Evolutionary conservation across 2,113 vertebrate species (phyloP), one percentile per base, ranked within the genome.

Genomic region (Halichoerus grypus): DNA sequence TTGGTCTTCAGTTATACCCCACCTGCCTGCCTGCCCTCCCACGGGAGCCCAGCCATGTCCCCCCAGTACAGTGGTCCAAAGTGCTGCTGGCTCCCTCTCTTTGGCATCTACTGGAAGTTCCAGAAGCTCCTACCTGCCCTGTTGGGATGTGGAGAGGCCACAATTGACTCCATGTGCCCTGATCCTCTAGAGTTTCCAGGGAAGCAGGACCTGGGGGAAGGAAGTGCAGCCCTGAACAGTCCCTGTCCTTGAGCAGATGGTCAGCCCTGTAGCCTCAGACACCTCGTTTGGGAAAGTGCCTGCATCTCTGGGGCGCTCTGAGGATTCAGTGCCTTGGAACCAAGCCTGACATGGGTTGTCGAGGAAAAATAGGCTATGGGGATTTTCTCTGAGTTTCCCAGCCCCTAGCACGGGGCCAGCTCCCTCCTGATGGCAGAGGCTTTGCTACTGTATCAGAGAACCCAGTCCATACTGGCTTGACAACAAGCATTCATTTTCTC

Each of bases 271-370:
- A 42, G 4, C 36, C 55, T 28, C 4, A 1, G 19, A 14, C 88
- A 49, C 33, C 7, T 42, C 7, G 0, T 46, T 46, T 94, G 28
- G 33, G 49, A 71, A 51, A 6, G n/a, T 2, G 6, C 3, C 82
- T 0, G 1, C 13, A 4, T 55, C 31, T 2, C 15, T 5, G 24
- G 55, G 28, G 53, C 0, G 0, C 36, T 28, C 51, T 18, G 71
- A 59, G 76, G 77, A 82, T 12, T 33, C 59, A 4, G 0, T 19
- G 59, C 8, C 26, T 22, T 3, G 11, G 74, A 31, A 15, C 4
- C 7, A 7, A 28, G 28, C 59, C 49, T 0, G 4, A 33, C 1
- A 0, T 15, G 0, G 3, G 7, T 21, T 33, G 7, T 19, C 0
- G 10, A 5, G 15, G 28, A 13, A 33, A 15, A 14, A 55, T 3